These are phyloP conservation scores for Leiothrix lutea DNA, from an alignment of 2,113 vertebrate species.

Conservation along the genomic window DNA sequence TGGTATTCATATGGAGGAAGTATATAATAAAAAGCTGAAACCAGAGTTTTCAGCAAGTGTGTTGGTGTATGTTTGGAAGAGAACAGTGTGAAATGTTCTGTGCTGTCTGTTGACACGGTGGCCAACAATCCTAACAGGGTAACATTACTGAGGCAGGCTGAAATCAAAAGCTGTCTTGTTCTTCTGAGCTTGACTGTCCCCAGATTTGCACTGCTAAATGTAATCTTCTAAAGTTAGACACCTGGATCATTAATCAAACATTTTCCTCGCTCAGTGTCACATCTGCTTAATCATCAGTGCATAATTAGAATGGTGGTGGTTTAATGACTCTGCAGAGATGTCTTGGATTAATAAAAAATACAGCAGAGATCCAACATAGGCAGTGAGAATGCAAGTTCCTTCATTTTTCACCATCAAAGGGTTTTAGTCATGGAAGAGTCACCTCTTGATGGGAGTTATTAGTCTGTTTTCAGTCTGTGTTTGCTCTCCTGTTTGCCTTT, in stretches of 20 bases:
- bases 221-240: slow-evolving; percentile 12
- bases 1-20: background rate
- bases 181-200: background rate
- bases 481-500: background rate
- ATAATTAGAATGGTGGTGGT: slow-evolving; percentile 30
- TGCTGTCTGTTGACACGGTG: background rate
- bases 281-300: slow-evolving; percentile 32
- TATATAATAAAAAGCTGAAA: background rate
- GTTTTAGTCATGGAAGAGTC: slow-evolving; percentile 8
- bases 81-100: background rate
- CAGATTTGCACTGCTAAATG: background rate
- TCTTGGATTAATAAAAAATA: slow-evolving; percentile 19
- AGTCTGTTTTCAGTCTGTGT: background rate
- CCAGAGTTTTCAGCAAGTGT: background rate
- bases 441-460: background rate
- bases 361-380: background rate
- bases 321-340: slow-evolving; percentile 24
- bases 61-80: background rate
- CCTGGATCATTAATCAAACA: slow-evolving; percentile 35
- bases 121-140: background rate
- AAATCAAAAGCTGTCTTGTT: background rate
- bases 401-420: background rate
- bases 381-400: background rate
- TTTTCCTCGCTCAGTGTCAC: background rate
- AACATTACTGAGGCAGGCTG: background rate